Conservation (phyloP, 2,888 invertebrate genomes). For the Ophion ventricosus region DNA sequence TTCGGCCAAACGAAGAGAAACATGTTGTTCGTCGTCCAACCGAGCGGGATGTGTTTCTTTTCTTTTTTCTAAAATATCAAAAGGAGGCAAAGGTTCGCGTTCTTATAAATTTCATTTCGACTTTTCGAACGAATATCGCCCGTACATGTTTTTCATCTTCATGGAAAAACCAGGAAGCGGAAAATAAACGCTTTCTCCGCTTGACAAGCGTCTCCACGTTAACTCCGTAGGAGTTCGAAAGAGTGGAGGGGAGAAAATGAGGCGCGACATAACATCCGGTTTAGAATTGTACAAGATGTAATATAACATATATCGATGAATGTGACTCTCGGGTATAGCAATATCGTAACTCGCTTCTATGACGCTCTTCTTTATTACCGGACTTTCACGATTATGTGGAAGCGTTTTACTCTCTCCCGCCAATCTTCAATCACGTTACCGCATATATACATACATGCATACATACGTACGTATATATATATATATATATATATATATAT, state of each 20-base stretch:
- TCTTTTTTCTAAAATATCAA: too few relatives aligned
- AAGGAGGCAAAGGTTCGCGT: background rate
- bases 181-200: constrained; percentile 74
- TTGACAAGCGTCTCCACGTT: constrained; percentile 64
- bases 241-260: constrained; percentile 39
- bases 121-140: background rate
- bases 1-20: too few relatives aligned
- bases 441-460: background rate
- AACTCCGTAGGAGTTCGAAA: constrained; percentile 1
- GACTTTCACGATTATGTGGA: constrained; percentile 72
- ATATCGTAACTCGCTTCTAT: background rate
- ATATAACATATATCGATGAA: constrained; percentile 30
- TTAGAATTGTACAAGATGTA: constrained; percentile 39
- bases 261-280: constrained; percentile 74
- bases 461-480: background rate
- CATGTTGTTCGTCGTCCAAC: too few relatives aligned
- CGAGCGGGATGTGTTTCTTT: too few relatives aligned
- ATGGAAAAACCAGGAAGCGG: constrained; percentile 71
- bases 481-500: too few relatives aligned
- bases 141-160: background rate
- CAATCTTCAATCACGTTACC: background rate
- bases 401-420: constrained; percentile 18
- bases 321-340: constrained; percentile 26
- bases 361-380: constrained; percentile 9
- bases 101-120: background rate